phyloP scores from a whole-genome alignment of 2,113 vertebrate species.

The Rhadina sibilatrix region DNA sequence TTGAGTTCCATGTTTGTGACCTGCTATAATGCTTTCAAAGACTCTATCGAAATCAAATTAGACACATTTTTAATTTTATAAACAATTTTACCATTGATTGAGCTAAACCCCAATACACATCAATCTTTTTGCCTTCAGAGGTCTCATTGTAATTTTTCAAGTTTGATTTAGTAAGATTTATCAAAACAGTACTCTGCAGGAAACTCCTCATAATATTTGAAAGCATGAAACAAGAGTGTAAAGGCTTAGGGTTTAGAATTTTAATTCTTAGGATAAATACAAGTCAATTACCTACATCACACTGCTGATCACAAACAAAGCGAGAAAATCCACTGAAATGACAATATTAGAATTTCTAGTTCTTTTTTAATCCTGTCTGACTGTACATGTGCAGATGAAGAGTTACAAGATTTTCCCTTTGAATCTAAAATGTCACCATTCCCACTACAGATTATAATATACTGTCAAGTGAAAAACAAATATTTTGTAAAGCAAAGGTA shows the following conservation, averaged over 20 bases:
- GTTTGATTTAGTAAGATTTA: not conserved
- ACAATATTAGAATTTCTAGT: not conserved
- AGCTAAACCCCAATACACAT: not conserved
- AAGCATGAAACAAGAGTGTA: not conserved
- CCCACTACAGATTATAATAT: not conserved
- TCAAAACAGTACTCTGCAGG: not conserved
- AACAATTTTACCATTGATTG: not conserved
- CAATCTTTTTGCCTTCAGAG: not conserved
- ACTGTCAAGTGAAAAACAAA: not conserved
- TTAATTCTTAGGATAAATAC: not conserved
- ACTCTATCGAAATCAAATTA: not conserved
- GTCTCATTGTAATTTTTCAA: not conserved
- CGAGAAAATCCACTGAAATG: not conserved
- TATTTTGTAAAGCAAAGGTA: accelerated
- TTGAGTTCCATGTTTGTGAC: not conserved
- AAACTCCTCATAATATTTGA: not conserved
- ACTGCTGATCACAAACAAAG: not conserved
- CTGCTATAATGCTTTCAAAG: not conserved
- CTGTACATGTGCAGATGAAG: not conserved
- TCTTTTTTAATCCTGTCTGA: not conserved
- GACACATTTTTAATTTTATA: not conserved
- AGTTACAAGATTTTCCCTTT: not conserved
- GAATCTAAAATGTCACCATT: not conserved
- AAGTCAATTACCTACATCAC: not conserved
- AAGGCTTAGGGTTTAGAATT: not conserved